Conservation (phyloP, 2,113 vertebrate genomes). For the Riparia riparia region DNA sequence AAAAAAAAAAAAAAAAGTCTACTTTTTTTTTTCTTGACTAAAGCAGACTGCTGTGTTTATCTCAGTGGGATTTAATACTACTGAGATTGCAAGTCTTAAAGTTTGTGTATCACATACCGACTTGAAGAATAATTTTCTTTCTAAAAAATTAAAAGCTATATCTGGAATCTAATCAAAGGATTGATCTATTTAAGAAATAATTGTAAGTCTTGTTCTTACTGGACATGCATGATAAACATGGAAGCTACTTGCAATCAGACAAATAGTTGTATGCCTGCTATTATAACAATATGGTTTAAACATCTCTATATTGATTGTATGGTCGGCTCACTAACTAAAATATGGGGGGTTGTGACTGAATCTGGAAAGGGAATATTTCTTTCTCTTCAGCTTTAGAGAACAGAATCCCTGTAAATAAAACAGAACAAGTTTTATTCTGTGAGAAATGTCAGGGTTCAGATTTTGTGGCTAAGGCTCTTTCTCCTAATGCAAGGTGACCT, state of each 20-base stretch:
- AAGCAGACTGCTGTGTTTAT: not conserved
- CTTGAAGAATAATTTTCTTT: not conserved
- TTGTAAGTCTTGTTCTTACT: not conserved
- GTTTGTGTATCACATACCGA: not conserved
- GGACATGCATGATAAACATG: not conserved
- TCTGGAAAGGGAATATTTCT: not conserved
- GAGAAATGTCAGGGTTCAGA: not conserved
- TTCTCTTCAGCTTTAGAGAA: not conserved
- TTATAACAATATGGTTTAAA: not conserved
- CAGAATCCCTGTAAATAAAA: not conserved
- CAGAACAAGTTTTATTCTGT: not conserved
- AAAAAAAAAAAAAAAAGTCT: not conserved
- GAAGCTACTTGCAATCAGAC: not conserved
- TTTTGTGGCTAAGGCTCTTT: not conserved
- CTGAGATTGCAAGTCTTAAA: not conserved
- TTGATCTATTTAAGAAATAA: not conserved
- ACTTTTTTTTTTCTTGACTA: not conserved
- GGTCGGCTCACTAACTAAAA: not conserved
- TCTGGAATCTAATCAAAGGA: not conserved
- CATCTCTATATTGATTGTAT: not conserved
- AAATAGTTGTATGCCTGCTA: not conserved
- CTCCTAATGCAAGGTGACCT: not conserved
- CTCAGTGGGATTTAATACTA: not conserved
- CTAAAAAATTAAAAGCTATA: not conserved
- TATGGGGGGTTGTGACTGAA: fast-evolving